Evolutionary conservation across 2,113 vertebrate species (phyloP).

Genomic region (Gila orcuttii): DNA sequence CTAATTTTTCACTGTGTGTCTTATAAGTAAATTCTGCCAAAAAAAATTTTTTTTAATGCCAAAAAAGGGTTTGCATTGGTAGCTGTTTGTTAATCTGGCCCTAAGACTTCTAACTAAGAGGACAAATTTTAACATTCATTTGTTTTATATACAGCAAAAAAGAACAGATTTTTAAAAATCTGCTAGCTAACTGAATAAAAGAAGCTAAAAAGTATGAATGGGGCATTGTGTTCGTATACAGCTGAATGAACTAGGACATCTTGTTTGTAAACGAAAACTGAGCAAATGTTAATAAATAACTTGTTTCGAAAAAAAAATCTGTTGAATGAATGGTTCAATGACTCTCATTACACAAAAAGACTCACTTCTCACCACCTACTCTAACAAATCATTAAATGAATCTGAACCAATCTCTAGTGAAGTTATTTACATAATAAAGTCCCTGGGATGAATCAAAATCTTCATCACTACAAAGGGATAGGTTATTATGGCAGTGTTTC

Average conservation of each 20-base stretch:
- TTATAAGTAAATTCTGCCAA: too few species aligned
- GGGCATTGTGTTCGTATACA: background rate
- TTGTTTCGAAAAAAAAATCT: too few species aligned
- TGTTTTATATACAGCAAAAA: background rate
- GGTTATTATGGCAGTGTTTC: too few species aligned
- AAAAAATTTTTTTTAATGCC: too few species aligned
- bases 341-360: background rate
- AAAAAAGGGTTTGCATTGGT: too few species aligned
- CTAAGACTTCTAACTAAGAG: too few species aligned
- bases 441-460: background rate
- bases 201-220: background rate
- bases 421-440: background rate
- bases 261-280: background rate
- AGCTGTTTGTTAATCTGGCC: too few species aligned
- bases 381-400: background rate
- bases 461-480: too few species aligned
- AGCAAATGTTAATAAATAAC: background rate
- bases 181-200: background rate
- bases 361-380: background rate
- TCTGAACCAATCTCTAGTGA: background rate
- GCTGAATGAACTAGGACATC: background rate
- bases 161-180: too few species aligned
- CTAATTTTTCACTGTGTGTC: too few species aligned
- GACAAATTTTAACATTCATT: background rate
- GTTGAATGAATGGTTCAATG: background rate